Conservation (phyloP, 2,113 vertebrate genomes). For the Esox niger region DNA sequence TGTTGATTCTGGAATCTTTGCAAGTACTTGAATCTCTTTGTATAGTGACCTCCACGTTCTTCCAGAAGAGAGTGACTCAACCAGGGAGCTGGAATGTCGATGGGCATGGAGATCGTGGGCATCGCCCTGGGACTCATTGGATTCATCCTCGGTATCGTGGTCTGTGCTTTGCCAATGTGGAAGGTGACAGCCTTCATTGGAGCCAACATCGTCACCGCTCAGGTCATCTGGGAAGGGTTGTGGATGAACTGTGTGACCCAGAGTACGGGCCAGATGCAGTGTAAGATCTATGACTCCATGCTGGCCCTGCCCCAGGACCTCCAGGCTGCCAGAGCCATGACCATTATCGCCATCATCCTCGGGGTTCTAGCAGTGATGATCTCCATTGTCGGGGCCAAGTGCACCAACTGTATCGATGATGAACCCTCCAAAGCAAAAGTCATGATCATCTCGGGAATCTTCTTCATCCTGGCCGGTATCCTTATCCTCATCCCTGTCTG, state of each 20-base stretch:
- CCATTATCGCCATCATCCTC: conserved; percentile 68
- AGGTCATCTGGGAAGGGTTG: conserved; percentile 72
- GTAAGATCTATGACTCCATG: conserved; percentile 77
- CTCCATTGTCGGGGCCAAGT: conserved; percentile 74
- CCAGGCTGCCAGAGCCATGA: conserved; percentile 76
- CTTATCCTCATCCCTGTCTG: conserved; percentile 71
- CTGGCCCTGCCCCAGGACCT: conserved; percentile 68
- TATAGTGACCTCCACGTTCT: not conserved
- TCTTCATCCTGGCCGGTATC: conserved; percentile 66
- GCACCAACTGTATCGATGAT: conserved; percentile 78
- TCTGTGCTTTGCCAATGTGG: conserved; percentile 77
- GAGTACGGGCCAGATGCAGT: conserved; percentile 81
- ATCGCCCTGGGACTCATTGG: conserved; percentile 71
- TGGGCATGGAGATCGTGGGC: conserved; percentile 76
- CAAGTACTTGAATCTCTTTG: not conserved
- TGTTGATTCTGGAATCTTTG: not conserved
- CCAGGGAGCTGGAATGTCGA: conserved; percentile 64
- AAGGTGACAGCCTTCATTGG: conserved; percentile 71
- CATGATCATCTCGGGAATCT: conserved; percentile 72
- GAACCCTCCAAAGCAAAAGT: conserved; percentile 70
- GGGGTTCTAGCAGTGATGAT: conserved; percentile 68
- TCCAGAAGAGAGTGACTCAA: not conserved
- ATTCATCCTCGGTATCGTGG: conserved; percentile 66
- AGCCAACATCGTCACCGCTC: conserved; percentile 74
- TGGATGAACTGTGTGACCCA: conserved; percentile 79